Base-by-base conservation (phyloP, 2,113 vertebrate genomes). In the Triplophysa tibetana region DNA sequence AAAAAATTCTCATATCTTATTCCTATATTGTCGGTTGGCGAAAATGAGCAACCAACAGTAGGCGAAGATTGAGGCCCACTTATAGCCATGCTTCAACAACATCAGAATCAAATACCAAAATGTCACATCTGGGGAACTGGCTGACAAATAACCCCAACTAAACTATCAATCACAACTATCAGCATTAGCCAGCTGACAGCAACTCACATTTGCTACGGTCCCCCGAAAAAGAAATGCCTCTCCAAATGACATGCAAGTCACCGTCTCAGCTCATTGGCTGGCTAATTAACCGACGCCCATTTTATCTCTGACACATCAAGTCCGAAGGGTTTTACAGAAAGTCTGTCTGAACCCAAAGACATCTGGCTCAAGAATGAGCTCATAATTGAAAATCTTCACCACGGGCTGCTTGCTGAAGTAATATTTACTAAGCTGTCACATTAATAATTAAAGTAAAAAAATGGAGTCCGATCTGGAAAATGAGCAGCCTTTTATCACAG, bases 101-200 rank as follows among this genome's bases (percentile, higher is more conserved):
- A 83, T 81, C 74, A 77, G 86, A 81, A 79, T 64, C 83, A 85
- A 82, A 83, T 50, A 78, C 24, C 24, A 56, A 61, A 78, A 83
- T 70, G 82, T 81, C 75, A 81, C 60, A 73, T 80, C 81, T 76
- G 60, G 70, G 81, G 84, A 88, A 85, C 82, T 77, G 86, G 80
- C 82, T 83, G 85, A 87, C 83, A 88, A 86, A 85, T 80, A 86
- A 87, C 77, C 81, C 81, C 74, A 85, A 86, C 64, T 29, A n/a
- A 76, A 66, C 65, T 64, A 91, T 88, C 88, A 90, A 85, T 90
- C 88, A 87, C 66, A 68, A 69, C 69, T 81, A 82, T 82, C 83
- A 69, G 68, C 84, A 56, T 69, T 64, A 43, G 52, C 64, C 78
- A 81, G 74, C 68, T 78, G 82, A 86, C 75, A 78, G 81, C 76